Base-by-base conservation (phyloP, 35 echinoderm and acorn worm genomes). In the Heliocidaris tuberculata region DNA sequence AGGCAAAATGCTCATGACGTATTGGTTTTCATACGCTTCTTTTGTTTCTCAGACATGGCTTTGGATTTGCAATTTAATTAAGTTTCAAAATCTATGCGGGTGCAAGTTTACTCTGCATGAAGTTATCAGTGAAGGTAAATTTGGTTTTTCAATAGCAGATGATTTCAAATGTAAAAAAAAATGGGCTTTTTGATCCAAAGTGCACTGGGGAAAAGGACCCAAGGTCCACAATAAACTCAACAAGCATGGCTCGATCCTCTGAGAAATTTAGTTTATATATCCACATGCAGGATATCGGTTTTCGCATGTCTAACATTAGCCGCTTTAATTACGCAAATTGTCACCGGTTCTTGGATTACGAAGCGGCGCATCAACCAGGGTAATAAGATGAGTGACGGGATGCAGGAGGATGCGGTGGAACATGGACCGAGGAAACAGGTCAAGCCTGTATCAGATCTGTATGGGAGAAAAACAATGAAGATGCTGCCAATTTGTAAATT, bases 251-350 rank as follows among this genome's bases (percentile, higher is more conserved):
- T 13, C 10, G 9, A 56, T 56, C 52, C 52, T 56, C 7, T 2
- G 52, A 56, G 0, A 56, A 56, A 56, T 11, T 56, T 56, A 56
- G 52, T 9, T 56, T 0, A 56, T 56, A 56, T 13, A 56, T 9
- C 52, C 10, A 12, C 10, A 12, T 56, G 52, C 15, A 56, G 50
- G 50, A 56, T 56, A 56, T 56, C 52, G 10, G 11, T 56, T 11
- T 11, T 9, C 52, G 52, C 10, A 56, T 56, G 65, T 78, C 65
- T 21, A 78, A 78, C 65, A 78, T 78, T 78, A 78, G 65, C 27
- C 27, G 65, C 65, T 78, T 78, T 19, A 78, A 78, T 78, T 78
- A 78, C 65, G 65, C 65, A 78, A 78, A 78, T 78, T 78, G 65
- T 78, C 65, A 78, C 21, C 7, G 65, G 65, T n/a, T 78, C 65